Evolutionary conservation across 2,113 vertebrate species (phyloP).

Genomic region (Spilogale gracilis): DNA sequence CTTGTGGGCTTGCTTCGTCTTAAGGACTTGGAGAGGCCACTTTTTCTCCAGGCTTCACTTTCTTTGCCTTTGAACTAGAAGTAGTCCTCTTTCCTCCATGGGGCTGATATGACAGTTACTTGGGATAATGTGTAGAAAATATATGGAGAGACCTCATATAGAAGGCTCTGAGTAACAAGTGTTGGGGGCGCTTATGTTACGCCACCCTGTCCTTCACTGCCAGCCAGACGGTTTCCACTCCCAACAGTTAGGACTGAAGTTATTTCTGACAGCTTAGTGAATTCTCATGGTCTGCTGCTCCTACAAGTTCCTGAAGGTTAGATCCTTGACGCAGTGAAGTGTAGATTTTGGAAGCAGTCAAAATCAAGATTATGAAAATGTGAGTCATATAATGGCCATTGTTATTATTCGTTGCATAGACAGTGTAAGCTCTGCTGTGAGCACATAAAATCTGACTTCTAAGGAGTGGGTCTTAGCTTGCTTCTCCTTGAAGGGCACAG

Average conservation of each 20-base stretch:
- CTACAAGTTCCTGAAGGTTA: not conserved
- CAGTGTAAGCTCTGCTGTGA: conserved; percentile 33
- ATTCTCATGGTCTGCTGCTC: not conserved
- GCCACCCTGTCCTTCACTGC: not conserved
- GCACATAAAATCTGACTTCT: not conserved
- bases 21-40: no score
- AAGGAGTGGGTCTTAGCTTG: conserved; percentile 26
- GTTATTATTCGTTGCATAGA: conserved; percentile 48
- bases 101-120: not conserved
- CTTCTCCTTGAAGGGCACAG: not conserved
- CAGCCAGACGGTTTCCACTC: not conserved
- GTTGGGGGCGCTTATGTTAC: not conserved
- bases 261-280: not conserved
- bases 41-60: not conserved
- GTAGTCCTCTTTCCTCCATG: not conserved
- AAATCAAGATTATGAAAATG: not conserved
- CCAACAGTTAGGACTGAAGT: not conserved
- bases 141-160: not conserved
- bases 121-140: not conserved
- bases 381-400: not conserved
- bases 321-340: not conserved
- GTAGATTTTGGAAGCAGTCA: conserved; percentile 42
- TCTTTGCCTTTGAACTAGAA: not conserved
- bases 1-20: not conserved
- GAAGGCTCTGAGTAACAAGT: conserved; percentile 2